Conservation (phyloP, 2,113 vertebrate species). For the Trachemys scripta region DNA sequence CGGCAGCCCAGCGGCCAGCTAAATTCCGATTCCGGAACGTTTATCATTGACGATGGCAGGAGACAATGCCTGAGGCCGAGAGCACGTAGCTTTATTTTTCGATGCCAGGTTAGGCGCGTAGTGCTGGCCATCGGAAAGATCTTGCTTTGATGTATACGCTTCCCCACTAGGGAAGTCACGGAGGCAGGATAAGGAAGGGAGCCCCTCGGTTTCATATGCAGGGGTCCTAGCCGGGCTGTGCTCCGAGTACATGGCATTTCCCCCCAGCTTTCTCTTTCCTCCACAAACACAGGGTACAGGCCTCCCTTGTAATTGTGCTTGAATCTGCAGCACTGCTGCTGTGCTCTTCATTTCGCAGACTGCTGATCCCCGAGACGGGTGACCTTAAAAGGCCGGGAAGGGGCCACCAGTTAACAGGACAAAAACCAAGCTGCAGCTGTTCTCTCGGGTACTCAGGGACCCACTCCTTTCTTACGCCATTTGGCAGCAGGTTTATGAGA, state of each 20-base stretch:
- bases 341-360: neutral
- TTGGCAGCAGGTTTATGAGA: neutral
- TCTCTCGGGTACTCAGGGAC: neutral
- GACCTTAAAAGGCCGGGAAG: neutral
- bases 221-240: neutral
- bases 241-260: neutral
- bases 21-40: fast-evolving
- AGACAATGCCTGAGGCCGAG: fast-evolving
- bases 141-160: neutral
- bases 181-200: neutral
- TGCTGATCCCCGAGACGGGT: neutral
- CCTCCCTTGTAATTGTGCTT: neutral
- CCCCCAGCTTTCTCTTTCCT: neutral
- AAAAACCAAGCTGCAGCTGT: neutral
- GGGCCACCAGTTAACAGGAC: neutral
- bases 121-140: neutral
- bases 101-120: neutral
- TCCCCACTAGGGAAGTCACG: neutral
- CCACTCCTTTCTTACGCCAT: neutral
- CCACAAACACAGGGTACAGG: neutral
- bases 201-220: neutral
- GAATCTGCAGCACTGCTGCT: neutral
- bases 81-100: neutral
- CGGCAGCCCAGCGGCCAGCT: fast-evolving
- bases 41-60: fast-evolving